Evolutionary conservation across 2,797 vertebrate species (phyloP), one percentile per base, ranked within the genome.

Genomic region (Eidolon dupreanum): DNA sequence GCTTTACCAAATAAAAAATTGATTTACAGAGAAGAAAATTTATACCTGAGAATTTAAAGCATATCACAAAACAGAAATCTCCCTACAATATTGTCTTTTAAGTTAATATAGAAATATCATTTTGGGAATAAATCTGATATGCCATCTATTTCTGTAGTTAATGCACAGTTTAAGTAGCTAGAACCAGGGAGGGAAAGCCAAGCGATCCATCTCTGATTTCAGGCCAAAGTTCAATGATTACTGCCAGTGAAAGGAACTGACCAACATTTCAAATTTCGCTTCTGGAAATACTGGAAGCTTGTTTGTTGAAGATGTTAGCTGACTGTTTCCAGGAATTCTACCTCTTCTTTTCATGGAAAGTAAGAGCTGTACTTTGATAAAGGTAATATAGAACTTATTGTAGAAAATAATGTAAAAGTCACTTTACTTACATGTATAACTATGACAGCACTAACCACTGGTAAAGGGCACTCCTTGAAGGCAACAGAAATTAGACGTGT

Each of bases 121-220:
- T 78, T 88, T 33, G 63, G 63, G 84, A 95, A 82, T 87, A 81
- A 95, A 81, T 63, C 93, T 81, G 70, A 82, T 15, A 63, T 26
- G 36, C 59, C 31, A 43, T 63, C 28, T n/a, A 55, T 41, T 75
- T 63, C 74, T 33, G 11, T 17, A 87, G 61, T 46, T 77, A 82
- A 78, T 36, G 28, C n/a, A 43, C 17, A 87, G n/a, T 19, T 82
- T 63, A 68, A 57, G 51, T 5, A 26, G 66, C 46, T n/a, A 8
- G 6, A 57, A 33, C 2, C 6, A 75, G 36, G n/a, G 8, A 81
- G 13, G 4, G 12, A 22, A 19, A 31, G 15, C 33, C 26, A 86
- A 61, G 28, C 2, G 17, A 51, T 28, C 33, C 22, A 43, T 65
- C 83, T 36, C 36, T 43, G 63, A 79, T 92, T 85, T 92, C 73